These are phyloP conservation scores for Deilephila elpenor DNA, from an alignment of 2,888 invertebrate species.

Conservation along the genomic window DNA sequence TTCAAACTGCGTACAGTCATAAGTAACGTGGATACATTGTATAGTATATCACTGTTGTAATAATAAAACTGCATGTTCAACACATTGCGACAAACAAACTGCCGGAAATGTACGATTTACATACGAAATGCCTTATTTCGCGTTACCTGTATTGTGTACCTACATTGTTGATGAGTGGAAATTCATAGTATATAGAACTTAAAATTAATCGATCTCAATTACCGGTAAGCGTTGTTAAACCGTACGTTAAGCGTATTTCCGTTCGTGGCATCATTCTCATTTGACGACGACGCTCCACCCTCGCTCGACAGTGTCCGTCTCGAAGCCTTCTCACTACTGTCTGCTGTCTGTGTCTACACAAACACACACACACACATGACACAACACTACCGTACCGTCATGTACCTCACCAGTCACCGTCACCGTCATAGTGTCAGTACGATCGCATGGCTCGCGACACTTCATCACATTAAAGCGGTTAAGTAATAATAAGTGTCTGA, in stretches of 20 bases:
- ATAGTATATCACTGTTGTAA: constrained; percentile 42
- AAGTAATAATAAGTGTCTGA: constrained; percentile 68
- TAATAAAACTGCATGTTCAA: constrained; percentile 41
- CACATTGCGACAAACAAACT: constrained; percentile 51
- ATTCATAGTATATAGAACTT: constrained; percentile 76
- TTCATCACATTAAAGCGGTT: constrained; percentile 55
- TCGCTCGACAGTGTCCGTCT: constrained; percentile 62
- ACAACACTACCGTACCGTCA: constrained; percentile 27
- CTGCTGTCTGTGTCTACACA: constrained; percentile 37
- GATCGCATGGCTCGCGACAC: constrained; percentile 26
- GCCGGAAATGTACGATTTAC: constrained; percentile 56
- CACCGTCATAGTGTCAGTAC: constrained; percentile 16
- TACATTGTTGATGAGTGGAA: constrained; percentile 73
- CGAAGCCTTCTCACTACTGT: constrained; percentile 55
- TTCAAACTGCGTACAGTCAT: constrained; percentile 5
- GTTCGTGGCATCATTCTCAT: constrained; percentile 42
- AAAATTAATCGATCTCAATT: constrained; percentile 82
- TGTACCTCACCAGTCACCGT: constrained; percentile 21
- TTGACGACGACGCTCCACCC: constrained; percentile 34
- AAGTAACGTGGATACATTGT: neutral
- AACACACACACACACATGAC: constrained; percentile 10
- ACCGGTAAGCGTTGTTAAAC: constrained; percentile 76
- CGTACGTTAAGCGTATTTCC: constrained; percentile 64
- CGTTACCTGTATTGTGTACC: constrained; percentile 80
- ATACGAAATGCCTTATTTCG: constrained; percentile 81